phyloP scores from a whole-genome alignment of 2,888 invertebrate genomes.

The Drosophila austrosaltans region DNA sequence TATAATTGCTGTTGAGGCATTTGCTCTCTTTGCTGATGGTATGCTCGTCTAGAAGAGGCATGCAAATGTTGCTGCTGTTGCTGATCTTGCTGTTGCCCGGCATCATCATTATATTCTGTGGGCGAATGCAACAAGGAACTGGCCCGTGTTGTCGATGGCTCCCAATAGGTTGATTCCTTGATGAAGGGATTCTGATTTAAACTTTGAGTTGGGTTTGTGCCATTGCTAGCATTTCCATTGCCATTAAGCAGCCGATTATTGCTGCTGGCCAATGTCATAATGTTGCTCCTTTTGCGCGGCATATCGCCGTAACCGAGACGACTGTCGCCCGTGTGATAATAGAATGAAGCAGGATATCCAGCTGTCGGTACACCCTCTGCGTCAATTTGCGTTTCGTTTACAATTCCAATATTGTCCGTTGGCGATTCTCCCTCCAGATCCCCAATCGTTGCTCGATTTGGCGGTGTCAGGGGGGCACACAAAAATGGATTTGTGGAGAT shows the following conservation, averaged over 20 bases:
- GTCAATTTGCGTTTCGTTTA: constrained; percentile 30
- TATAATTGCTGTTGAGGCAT: constrained; percentile 62
- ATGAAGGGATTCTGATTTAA: constrained; percentile 81
- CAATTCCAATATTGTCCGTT: constrained; percentile 35
- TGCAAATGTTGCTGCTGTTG: constrained; percentile 57
- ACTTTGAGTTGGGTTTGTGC: constrained; percentile 49
- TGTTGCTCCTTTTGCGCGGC: constrained; percentile 80
- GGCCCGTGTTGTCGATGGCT: constrained; percentile 66
- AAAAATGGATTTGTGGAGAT: constrained; percentile 83
- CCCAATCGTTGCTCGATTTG: constrained; percentile 47
- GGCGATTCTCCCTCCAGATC: constrained; percentile 6
- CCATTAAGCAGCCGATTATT: constrained; percentile 37
- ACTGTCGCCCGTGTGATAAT: constrained; percentile 71
- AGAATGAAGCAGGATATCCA: constrained; percentile 74
- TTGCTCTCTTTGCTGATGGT: constrained; percentile 71
- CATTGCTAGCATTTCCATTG: constrained; percentile 36
- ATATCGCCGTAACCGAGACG: constrained; percentile 70
- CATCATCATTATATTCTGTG: constrained; percentile 72
- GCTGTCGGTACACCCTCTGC: constrained; percentile 60
- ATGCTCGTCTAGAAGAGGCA: constrained; percentile 64
- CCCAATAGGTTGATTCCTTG: constrained; percentile 81
- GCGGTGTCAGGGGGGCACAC: constrained; percentile 68
- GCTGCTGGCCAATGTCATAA: constrained; percentile 55
- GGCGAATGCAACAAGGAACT: constrained; percentile 81
- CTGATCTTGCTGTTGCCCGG: constrained; percentile 44